phyloP scores from a whole-genome alignment of 2,797 vertebrate species.

The Gila robusta region DNA sequence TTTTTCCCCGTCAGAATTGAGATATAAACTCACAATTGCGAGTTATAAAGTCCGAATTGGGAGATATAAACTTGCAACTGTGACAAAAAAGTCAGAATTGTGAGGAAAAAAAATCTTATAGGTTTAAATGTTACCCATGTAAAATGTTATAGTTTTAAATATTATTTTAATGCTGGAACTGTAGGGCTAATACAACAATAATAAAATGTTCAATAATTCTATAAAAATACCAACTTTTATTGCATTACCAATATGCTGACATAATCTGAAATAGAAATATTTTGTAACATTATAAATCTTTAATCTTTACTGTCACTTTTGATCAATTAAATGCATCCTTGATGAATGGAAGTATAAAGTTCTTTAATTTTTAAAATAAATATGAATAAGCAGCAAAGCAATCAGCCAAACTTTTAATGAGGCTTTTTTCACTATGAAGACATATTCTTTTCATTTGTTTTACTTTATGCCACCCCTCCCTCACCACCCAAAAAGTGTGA shows the following conservation, averaged over 20 bases:
- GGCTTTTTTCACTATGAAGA: not conserved
- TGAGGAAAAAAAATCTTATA: too few species aligned
- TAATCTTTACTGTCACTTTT: not conserved
- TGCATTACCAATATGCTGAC: too few species aligned
- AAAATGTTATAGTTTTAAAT: too few species aligned
- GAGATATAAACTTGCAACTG: too few species aligned
- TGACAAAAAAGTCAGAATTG: too few species aligned
- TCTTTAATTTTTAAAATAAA: not conserved
- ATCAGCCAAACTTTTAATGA: not conserved
- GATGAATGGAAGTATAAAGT: not conserved
- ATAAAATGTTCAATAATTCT: too few species aligned
- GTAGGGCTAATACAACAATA: too few species aligned
- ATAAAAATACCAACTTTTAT: too few species aligned
- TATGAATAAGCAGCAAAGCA: not conserved
- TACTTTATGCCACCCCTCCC: not conserved
- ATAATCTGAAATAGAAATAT: not conserved
- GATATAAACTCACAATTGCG: not conserved
- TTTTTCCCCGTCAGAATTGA: not conserved
- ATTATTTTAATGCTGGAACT: too few species aligned
- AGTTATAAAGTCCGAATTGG: too few species aligned
- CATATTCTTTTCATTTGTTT: not conserved
- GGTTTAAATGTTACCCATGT: too few species aligned
- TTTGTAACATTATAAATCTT: not conserved
- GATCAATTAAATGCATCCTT: not conserved
- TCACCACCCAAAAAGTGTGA: not conserved